Evolutionary conservation across 2,888 invertebrate species (phyloP), one percentile per base, ranked within the genome.

Genomic region (Tetramorium bicarinatum): DNA sequence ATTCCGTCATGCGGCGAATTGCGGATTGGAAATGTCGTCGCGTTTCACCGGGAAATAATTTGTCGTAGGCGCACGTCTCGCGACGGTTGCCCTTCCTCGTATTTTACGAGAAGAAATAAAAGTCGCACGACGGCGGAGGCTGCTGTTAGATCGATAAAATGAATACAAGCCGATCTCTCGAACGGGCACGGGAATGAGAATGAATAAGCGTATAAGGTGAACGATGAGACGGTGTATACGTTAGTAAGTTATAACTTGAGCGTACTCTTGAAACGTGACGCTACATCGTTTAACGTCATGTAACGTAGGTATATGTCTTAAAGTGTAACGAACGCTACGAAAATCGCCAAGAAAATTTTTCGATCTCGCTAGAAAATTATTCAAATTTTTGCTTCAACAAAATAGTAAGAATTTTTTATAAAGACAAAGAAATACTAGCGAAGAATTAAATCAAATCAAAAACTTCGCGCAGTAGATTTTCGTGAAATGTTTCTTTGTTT

Each of bases 1-100:
- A 79, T 72, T 59, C 59, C 47, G 47, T 59, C 71, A 21, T 34
- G 21, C 66, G 66, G 52, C 47, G n/a, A 47, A 79, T 56, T 34
- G 79, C 71, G 71, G 47, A 79, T 79, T 79, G 72, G 59, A 79
- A 79, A 79, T 71, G 71, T 79, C 71, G 59, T 79, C 59, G 79
- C 59, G 72, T 79, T 79, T 71, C 79, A 59, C 59, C 71, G 71
- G 47, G 72, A 79, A 79, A 79, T 79, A 79, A 79, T 79, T 79
- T 71, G 72, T 61, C 59, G 71, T 38, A 38, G 47, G 47, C 54
- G 29, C 44, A 54, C 49, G 52, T 52, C 34, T 38, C 34, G 74
- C 21, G 62, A 34, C 54, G 44, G 56, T 47, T 66, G n/a, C 69
- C 77, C 44, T 34, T 71, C n/a, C 59, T 34, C 59, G 56, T 71